Evolutionary conservation across 2,113 vertebrate species (phyloP).

Genomic region (Ophiodon elongatus): DNA sequence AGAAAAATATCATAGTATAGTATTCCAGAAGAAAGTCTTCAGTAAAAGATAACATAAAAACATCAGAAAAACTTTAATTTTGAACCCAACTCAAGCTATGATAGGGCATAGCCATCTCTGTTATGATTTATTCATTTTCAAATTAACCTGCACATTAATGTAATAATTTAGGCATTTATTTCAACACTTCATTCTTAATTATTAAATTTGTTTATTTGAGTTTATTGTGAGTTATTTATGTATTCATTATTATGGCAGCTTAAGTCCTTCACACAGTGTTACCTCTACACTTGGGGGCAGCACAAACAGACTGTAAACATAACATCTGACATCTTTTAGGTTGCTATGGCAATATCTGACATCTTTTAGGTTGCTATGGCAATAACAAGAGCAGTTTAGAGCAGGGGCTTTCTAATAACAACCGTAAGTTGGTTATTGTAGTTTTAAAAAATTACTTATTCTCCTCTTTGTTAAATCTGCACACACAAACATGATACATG

Average conservation of each 20-base stretch:
- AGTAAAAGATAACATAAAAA: no score
- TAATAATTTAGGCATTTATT: neutral
- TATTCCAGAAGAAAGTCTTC: neutral
- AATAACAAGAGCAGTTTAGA: neutral
- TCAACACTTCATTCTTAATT: neutral
- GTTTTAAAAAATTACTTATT: neutral
- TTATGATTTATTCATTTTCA: neutral
- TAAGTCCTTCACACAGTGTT: neutral
- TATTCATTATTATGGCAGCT: neutral
- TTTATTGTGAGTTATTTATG: neutral
- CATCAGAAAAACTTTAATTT: no score
- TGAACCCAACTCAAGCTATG: no score
- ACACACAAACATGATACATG: neutral
- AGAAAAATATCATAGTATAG: neutral
- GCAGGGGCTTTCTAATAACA: neutral
- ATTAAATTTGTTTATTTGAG: neutral
- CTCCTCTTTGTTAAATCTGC: neutral
- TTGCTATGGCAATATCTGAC: neutral
- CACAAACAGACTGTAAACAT: neutral
- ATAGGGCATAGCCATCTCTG: no score
- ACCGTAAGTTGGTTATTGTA: neutral
- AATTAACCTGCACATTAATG: neutral
- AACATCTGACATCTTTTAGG: neutral
- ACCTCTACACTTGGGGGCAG: neutral
- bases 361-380: no score